Conservation (phyloP, 1,140 invertebrate species). For the Lasioglossum baleicum region DNA sequence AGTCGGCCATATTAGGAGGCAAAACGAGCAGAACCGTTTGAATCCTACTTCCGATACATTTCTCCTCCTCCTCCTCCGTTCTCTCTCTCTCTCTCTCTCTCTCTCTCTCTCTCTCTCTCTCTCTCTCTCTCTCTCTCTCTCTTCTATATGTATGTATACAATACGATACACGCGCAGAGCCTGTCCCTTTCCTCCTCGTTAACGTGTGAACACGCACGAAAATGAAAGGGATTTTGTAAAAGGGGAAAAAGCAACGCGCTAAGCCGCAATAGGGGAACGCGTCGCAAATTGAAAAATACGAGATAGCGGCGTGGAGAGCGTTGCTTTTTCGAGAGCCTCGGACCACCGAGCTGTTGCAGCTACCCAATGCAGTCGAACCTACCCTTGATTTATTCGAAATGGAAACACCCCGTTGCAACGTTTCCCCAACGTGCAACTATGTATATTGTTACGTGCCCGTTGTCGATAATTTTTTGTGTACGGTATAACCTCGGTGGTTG, state of each 20-base stretch:
- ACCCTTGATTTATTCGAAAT: not conserved
- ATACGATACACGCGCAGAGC: not conserved
- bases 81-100: too few species aligned
- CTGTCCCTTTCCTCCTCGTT: conserved; percentile 17
- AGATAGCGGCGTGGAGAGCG: not conserved
- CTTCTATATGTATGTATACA: too few species aligned
- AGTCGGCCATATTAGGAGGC: conserved; percentile 10
- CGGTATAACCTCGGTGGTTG: too few species aligned
- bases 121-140: too few species aligned
- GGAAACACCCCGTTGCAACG: not conserved
- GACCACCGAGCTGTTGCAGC: not conserved
- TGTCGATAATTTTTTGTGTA: not conserved
- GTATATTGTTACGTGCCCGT: too few species aligned
- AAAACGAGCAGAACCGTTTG: conserved; percentile 10
- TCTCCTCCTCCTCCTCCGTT: too few species aligned
- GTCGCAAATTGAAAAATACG: conserved; percentile 21
- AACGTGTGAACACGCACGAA: conserved; percentile 11
- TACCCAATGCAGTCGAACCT: not conserved
- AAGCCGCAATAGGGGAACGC: conserved; percentile 1
- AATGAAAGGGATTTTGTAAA: conserved; percentile 16
- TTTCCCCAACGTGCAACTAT: not conserved
- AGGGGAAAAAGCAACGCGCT: conserved; percentile 12
- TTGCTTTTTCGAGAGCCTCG: conserved; percentile 1
- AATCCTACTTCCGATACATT: not conserved
- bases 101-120: too few species aligned